These are phyloP conservation scores for Syngnathus typhle DNA, from an alignment of 2,113 vertebrate genomes.

Conservation along the genomic window DNA sequence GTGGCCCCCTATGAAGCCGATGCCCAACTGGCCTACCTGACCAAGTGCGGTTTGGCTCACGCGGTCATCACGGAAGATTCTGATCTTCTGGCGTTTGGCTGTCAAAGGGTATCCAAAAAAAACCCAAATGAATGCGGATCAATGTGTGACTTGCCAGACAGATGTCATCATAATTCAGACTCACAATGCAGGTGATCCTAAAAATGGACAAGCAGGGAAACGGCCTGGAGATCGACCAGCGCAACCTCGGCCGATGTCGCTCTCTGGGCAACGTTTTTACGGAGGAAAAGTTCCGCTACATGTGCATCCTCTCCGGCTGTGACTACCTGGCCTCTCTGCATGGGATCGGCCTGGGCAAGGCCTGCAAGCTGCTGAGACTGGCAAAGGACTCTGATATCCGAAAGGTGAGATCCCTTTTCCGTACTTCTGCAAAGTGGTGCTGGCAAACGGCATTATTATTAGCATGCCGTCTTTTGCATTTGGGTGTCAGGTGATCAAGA, in stretches of 20 bases:
- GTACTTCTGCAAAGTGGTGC: background rate
- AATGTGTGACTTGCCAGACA: background rate
- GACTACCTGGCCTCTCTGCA: slow-evolving; percentile 92
- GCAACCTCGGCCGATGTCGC: slow-evolving; percentile 82
- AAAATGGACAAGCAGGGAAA: slow-evolving; percentile 97
- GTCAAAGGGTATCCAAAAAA: slow-evolving; percentile 79
- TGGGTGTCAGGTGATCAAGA: slow-evolving; percentile 82
- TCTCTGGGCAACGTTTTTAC: slow-evolving; percentile 89
- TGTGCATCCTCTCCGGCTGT: slow-evolving; percentile 99
- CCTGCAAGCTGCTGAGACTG: slow-evolving; percentile 84
- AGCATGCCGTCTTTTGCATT: background rate
- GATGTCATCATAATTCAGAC: background rate
- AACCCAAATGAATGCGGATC: background rate
- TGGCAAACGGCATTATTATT: background rate
- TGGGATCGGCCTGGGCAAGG: slow-evolving; percentile 92
- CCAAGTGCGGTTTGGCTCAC: slow-evolving; percentile 82
- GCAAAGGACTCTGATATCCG: slow-evolving; percentile 91
- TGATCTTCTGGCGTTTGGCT: slow-evolving; percentile 93
- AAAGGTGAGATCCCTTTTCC: slow-evolving; percentile 71
- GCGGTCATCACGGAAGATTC: slow-evolving; percentile 95
- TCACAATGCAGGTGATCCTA: slow-evolving; percentile 79
- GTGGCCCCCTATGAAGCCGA: slow-evolving; percentile 98
- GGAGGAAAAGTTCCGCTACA: slow-evolving; percentile 93
- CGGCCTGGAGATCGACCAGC: slow-evolving; percentile 87
- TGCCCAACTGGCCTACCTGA: slow-evolving; percentile 91